Evolutionary conservation across 2,113 vertebrate genomes (phyloP).

Genomic region (Pelusios castaneus): DNA sequence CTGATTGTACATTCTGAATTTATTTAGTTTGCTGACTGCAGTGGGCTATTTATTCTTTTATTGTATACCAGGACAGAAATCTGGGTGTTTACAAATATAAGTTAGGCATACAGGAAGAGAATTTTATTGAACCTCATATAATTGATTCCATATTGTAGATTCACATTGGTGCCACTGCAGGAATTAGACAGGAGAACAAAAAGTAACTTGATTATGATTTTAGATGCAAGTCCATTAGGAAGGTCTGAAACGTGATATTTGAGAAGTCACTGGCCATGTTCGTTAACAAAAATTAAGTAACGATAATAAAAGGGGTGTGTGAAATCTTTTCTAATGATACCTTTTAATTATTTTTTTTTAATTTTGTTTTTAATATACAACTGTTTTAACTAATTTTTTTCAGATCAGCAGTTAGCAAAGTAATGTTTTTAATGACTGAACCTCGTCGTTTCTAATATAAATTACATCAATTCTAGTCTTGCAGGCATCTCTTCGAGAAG

Average conservation of each 20-base stretch:
- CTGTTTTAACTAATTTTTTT: background rate
- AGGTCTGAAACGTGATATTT: background rate
- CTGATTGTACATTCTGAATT: background rate
- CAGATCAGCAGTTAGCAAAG: background rate
- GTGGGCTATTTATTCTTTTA: background rate
- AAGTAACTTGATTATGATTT: background rate
- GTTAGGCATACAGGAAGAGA: background rate
- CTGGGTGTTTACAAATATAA: too few species aligned
- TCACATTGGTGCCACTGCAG: background rate
- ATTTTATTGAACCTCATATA: background rate
- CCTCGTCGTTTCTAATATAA: background rate
- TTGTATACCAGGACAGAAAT: background rate
- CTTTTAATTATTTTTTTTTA: background rate
- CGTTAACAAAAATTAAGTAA: background rate
- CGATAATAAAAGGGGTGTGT: background rate
- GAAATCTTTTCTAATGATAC: background rate
- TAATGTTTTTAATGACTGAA: background rate
- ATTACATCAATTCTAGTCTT: conserved; percentile 77
- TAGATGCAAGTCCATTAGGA: background rate
- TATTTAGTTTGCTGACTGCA: background rate
- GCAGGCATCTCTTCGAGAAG: conserved; percentile 91
- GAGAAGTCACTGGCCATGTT: fast-evolving
- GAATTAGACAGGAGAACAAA: background rate
- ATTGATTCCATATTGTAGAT: background rate
- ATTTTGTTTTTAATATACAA: background rate